Conservation (phyloP, 2,797 vertebrate genomes). For the Aythya fuligula region DNA sequence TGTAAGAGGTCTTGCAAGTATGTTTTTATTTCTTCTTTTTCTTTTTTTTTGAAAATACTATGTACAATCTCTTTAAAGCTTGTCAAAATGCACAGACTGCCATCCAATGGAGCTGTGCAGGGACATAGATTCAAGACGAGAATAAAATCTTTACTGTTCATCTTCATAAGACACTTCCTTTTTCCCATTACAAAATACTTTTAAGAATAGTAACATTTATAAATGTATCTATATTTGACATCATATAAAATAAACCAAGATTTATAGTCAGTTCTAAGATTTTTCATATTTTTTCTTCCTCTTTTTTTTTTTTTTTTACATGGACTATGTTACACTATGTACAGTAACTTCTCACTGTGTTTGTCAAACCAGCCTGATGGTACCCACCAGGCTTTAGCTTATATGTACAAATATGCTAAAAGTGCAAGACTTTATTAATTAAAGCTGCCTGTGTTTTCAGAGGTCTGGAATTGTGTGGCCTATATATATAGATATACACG, state of each 20-base stretch:
- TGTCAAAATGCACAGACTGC: background rate
- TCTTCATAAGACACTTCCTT: constrained; percentile 73
- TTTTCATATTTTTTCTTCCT: background rate
- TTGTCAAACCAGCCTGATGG: constrained; percentile 52
- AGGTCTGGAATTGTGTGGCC: constrained; percentile 67
- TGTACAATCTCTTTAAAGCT: constrained; percentile 77
- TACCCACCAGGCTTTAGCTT: constrained; percentile 66
- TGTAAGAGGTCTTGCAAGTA: constrained; percentile 43
- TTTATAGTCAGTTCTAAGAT: constrained; percentile 55
- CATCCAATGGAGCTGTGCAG: constrained; percentile 10
- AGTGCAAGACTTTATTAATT: constrained; percentile 74
- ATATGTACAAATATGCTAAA: constrained; percentile 75
- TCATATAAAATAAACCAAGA: constrained; percentile 76
- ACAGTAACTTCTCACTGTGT: constrained; percentile 54
- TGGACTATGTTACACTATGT: constrained; percentile 66
- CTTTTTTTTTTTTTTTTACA: constrained; percentile 2
- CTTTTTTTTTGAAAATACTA: constrained; percentile 53
- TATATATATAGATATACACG: background rate
- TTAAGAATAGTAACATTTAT: constrained; percentile 76
- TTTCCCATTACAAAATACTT: constrained; percentile 75
- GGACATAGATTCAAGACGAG: constrained; percentile 61
- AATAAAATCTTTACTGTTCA: constrained; percentile 71
- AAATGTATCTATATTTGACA: constrained; percentile 74
- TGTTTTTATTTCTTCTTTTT: constrained; percentile 49
- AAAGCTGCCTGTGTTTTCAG: constrained; percentile 73